Conservation (phyloP, 2,888 invertebrate species). For the Cheilosia scutellata region DNA sequence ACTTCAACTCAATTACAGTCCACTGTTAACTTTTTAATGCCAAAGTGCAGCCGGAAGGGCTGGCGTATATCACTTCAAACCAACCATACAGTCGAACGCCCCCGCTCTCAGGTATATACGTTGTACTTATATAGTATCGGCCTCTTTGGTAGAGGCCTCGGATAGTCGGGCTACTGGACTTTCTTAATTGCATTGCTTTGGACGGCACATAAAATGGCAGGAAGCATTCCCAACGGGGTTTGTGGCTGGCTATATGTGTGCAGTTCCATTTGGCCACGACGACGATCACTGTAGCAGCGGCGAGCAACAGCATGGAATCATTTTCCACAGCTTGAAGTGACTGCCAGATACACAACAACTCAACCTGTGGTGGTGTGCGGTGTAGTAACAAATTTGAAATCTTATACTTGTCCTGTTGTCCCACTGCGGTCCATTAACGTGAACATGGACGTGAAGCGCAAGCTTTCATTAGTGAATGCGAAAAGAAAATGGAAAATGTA, state of each 20-base stretch:
- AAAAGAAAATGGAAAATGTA: conserved; percentile 31
- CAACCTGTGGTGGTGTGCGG: not conserved
- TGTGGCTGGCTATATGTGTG: conserved; percentile 9
- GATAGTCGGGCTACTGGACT: conserved; percentile 32
- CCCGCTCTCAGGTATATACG: not conserved
- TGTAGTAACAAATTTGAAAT: conserved; percentile 45
- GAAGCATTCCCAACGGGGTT: conserved; percentile 26
- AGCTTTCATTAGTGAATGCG: conserved; percentile 51
- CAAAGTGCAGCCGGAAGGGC: conserved; percentile 50
- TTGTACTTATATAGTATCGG: not conserved
- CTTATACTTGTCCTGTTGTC: conserved; percentile 31
- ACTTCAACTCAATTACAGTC: conserved; percentile 69
- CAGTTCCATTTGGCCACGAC: conserved; percentile 27
- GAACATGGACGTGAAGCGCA: conserved; percentile 13
- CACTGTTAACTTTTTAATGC: conserved; percentile 69
- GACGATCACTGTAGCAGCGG: not conserved
- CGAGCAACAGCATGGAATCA: conserved; percentile 2
- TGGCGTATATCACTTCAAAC: conserved; percentile 34
- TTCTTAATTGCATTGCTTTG: conserved; percentile 55
- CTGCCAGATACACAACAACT: not conserved
- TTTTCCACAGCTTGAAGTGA: not conserved
- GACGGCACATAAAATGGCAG: conserved; percentile 39
- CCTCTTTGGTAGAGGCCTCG: not conserved
- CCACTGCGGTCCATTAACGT: conserved; percentile 39
- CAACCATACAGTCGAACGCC: not conserved